Base-by-base conservation (phyloP, 1,140 invertebrate genomes). In the Bombus waltoni region DNA sequence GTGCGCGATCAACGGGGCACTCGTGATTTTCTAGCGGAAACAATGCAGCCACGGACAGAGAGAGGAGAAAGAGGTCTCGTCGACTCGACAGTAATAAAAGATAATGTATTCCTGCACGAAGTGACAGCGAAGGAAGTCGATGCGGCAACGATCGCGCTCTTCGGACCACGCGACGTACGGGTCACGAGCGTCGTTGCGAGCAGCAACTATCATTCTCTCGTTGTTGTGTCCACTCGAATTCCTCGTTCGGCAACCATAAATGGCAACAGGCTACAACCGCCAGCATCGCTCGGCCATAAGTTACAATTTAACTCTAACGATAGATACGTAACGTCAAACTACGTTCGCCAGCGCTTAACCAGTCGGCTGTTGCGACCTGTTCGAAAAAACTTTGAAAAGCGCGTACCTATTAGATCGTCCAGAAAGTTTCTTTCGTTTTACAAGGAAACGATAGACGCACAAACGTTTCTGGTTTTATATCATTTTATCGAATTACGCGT, bases 1-100 rank as follows among this genome's bases (percentile, higher is more conserved):
- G 59, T 53, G 73, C 62, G 53, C 80, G 53, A 73, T 44, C 38
- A 82, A 74, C n/a, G 70, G 28, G n/a, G 10, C 38, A 66, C 35
- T 62, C 40, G 80, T 57, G 40, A 59, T 62, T 44, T 81, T 81
- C 71, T 70, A 28, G 44, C 73, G 18, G 72, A 72, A 68, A 83
- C 72, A 66, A 83, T 76, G 72, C 32, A 28, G 42, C 32, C 22
- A 13, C 40, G 18, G 42, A 18, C 13, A 13, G 70, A 40, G 32
- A 10, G 22, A 72, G 44, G 32, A 44, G 47, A 40, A 47, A n/a
- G 28, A n/a, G 42, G 10, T 18, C 79, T 6, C 32, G 68, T 11
- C 22, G 40, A 44, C 3, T 25, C 28, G 40, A 10, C 28, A 32
- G 40, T 28, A 57, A 74, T 25, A 44, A 25, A 9, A 42, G 73